These are phyloP conservation scores for Gryllus longicercus DNA, from an alignment of 2,888 invertebrate genomes.

Conservation along the genomic window DNA sequence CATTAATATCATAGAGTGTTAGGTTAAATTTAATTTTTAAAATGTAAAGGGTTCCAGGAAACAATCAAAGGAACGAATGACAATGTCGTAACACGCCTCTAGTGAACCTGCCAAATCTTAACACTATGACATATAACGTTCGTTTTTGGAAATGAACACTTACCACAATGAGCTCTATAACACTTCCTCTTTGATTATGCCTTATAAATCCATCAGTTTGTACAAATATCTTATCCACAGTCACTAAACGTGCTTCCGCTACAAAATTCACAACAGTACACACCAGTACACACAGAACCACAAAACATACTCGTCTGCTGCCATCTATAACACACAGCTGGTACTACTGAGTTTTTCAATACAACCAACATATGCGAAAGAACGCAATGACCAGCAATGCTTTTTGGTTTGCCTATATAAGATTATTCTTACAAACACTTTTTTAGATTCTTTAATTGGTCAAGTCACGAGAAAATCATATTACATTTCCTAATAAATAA, in stretches of 20 bases:
- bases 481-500: too few species aligned
- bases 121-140: too few species aligned
- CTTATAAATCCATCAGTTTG: not conserved
- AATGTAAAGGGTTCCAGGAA: too few species aligned
- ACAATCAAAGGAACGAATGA: too few species aligned
- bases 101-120: too few species aligned
- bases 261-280: constrained; percentile 27
- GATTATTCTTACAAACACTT: too few species aligned
- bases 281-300: constrained; percentile 3
- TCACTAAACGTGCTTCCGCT: not conserved
- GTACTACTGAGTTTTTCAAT: constrained; percentile 20
- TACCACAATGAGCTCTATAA: not conserved
- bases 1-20: too few species aligned
- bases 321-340: constrained; percentile 24
- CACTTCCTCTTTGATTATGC: not conserved
- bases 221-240: not conserved
- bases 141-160: not conserved
- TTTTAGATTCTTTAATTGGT: too few species aligned
- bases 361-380: constrained; percentile 19
- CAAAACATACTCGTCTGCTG: constrained; percentile 25
- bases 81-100: too few species aligned
- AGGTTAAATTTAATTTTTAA: too few species aligned
- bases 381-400: not conserved
- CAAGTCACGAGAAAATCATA: too few species aligned
- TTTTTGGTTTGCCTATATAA: not conserved